Conservation (phyloP, 2,113 vertebrate genomes). For the Otocyon megalotis region DNA sequence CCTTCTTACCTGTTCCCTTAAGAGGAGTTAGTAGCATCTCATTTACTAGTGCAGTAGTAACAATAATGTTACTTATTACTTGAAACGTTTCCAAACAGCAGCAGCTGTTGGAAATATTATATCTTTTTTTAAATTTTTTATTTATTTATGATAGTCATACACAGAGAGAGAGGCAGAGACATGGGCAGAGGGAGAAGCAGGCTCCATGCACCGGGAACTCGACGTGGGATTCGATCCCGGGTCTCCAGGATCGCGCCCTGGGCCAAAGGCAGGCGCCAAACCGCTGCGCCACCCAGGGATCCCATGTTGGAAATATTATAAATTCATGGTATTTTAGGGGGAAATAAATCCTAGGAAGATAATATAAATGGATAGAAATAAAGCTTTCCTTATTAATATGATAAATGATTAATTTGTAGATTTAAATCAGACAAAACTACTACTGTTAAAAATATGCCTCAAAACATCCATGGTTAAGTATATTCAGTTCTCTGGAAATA, state of each 20-base stretch:
- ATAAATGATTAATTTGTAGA: not conserved
- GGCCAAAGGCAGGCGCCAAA: no score
- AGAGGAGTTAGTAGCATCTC: not conserved
- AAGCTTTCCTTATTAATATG: not conserved
- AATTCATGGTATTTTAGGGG: constrained; percentile 20
- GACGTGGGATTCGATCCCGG: no score
- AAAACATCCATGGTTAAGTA: constrained; percentile 1
- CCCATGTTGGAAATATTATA: constrained; percentile 4
- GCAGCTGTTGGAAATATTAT: not conserved
- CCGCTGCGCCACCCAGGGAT: no score
- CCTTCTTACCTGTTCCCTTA: not conserved
- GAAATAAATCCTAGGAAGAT: constrained; percentile 42
- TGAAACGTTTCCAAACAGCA: not conserved
- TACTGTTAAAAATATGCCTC: constrained; percentile 8
- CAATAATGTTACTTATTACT: not conserved
- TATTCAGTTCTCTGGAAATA: constrained; percentile 13
- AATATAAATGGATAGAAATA: constrained; percentile 21
- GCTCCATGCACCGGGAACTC: no score
- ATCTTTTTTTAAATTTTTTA: no score
- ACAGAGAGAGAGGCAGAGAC: no score
- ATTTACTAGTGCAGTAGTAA: constrained; percentile 19
- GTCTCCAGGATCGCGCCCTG: no score
- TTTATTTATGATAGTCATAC: no score
- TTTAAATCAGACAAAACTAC: constrained; percentile 5
- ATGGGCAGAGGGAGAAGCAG: no score